phyloP scores from a whole-genome alignment of 2,888 invertebrate genomes.

The Ectropis crepuscularia region DNA sequence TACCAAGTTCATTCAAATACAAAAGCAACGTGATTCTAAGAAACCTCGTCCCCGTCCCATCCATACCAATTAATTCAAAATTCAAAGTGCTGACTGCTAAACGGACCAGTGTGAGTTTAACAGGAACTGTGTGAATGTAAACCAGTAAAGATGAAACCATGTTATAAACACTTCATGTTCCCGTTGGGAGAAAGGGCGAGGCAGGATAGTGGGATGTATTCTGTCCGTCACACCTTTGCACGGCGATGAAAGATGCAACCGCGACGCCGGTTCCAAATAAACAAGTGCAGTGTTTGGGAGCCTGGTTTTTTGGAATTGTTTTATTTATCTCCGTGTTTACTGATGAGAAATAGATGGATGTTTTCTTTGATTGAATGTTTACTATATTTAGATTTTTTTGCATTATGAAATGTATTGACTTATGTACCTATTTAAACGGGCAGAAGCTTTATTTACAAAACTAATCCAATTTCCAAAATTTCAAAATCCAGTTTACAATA shows the following conservation, averaged over 20 bases:
- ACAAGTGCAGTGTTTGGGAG: conserved; percentile 8
- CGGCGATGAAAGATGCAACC: conserved; percentile 43
- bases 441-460: too few species aligned
- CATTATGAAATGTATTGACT: too few species aligned
- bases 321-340: background rate
- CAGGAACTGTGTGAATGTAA: conserved; percentile 49
- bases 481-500: too few species aligned
- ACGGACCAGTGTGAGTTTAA: conserved; percentile 31
- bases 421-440: too few species aligned
- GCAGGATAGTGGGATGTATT: conserved; percentile 43
- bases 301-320: background rate
- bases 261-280: conserved; percentile 23
- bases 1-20: conserved; percentile 1
- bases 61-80: conserved; percentile 1
- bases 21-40: conserved; percentile 30
- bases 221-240: conserved; percentile 48
- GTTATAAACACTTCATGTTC: conserved; percentile 27
- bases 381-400: too few species aligned
- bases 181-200: conserved; percentile 34
- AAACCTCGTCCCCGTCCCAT: conserved; percentile 25
- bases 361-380: too few species aligned
- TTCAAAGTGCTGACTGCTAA: conserved; percentile 22
- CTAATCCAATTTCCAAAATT: too few species aligned
- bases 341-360: too few species aligned
- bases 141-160: background rate